A percentile compares a stretch with the other conserved stretches of the same genome.
Evolutionary conservation across 1,140 invertebrate genomes (phyloP).

Genomic region (Aporrectodea caliginosa): DNA sequence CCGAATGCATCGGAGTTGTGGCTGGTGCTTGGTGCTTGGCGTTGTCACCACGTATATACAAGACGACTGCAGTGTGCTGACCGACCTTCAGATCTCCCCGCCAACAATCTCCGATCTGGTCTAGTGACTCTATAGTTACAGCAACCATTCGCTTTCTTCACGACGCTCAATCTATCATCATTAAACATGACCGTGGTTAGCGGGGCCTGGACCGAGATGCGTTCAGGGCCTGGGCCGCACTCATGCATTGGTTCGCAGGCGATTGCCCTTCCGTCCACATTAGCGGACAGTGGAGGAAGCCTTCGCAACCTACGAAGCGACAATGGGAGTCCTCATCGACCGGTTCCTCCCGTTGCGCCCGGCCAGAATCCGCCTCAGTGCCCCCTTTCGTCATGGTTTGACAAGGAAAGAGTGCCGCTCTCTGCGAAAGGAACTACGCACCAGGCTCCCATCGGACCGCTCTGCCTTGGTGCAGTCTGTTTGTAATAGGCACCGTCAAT

Average conservation of each 20-base stretch:
- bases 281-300: background rate
- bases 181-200: too few relatives aligned
- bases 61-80: background rate
- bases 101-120: background rate
- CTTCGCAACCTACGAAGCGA: background rate
- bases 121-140: too few relatives aligned
- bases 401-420: too few relatives aligned
- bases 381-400: background rate
- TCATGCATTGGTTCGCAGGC: too few relatives aligned
- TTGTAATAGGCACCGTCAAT: background rate
- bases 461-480: background rate
- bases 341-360: background rate
- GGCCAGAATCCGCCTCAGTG: background rate
- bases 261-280: background rate
- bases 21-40: background rate
- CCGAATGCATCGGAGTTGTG: too few relatives aligned
- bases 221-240: too few relatives aligned
- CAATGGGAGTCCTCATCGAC: background rate
- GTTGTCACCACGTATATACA: background rate
- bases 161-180: too few relatives aligned
- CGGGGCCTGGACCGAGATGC: too few relatives aligned
- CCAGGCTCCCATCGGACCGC: background rate
- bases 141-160: too few relatives aligned
- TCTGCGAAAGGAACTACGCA: background rate
- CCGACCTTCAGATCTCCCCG: background rate